Percentiles rank a stretch among this genome's conserved stretches.
phyloP scores from a whole-genome alignment of 2,888 invertebrate species.

The Sisyra nigra region DNA sequence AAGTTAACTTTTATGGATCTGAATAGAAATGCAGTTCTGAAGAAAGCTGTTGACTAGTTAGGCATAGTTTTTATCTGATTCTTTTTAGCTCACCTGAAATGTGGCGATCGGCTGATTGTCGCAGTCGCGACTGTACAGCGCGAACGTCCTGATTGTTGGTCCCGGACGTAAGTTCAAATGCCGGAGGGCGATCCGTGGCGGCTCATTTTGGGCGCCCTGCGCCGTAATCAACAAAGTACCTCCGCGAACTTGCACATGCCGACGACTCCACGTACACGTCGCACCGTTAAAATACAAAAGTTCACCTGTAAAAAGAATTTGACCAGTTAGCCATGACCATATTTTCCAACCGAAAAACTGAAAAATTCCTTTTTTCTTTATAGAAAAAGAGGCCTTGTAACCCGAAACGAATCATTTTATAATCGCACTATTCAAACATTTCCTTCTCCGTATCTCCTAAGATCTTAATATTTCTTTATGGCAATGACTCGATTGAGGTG shows the following conservation, averaged over 20 bases:
- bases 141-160: constrained; percentile 23
- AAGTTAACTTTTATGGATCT: too few relatives aligned
- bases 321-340: not conserved
- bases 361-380: not conserved
- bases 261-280: constrained; percentile 37
- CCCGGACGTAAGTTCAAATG: constrained; percentile 26
- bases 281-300: constrained; percentile 23
- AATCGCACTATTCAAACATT: too few relatives aligned
- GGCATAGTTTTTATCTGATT: too few relatives aligned
- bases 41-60: too few relatives aligned
- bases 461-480: too few relatives aligned
- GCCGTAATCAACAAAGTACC: constrained; percentile 11
- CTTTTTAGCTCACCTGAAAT: constrained; percentile 22
- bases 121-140: constrained; percentile 21
- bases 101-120: constrained; percentile 21
- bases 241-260: constrained; percentile 28
- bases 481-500: too few relatives aligned
- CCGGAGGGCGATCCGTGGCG: constrained; percentile 22
- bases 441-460: too few relatives aligned
- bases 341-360: not conserved
- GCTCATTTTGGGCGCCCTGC: constrained; percentile 10
- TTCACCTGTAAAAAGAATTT: constrained; percentile 22
- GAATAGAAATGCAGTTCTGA: too few relatives aligned
- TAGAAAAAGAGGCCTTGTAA: too few relatives aligned
- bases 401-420: too few relatives aligned